Evolutionary conservation across 2,113 vertebrate species (phyloP).

Genomic region (Eonycteris spelaea): DNA sequence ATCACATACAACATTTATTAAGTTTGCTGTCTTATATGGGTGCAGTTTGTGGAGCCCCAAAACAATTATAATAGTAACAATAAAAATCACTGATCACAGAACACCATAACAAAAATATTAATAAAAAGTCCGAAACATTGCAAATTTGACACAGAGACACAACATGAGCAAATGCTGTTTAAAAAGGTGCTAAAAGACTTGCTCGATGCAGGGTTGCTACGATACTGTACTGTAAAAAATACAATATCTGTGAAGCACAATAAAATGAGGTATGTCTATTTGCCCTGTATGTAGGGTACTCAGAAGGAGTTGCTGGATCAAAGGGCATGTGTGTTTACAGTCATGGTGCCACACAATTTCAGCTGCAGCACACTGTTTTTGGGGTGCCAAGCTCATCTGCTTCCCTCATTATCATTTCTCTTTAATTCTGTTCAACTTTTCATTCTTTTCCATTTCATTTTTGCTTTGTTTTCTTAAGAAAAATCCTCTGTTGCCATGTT

Average conservation of each 20-base stretch:
- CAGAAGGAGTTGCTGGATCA: not conserved
- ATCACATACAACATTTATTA: not conserved
- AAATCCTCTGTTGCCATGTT: not conserved
- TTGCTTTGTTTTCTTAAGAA: not conserved
- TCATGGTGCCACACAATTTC: no score
- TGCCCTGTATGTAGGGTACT: not conserved
- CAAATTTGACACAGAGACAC: not conserved
- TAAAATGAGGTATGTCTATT: not conserved
- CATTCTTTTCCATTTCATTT: not conserved
- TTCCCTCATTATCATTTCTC: not conserved
- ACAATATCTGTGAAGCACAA: no score
- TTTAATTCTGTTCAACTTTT: not conserved
- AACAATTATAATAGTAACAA: not conserved
- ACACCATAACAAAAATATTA: not conserved
- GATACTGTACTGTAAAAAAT: no score
- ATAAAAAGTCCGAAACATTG: not conserved
- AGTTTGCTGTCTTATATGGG: not conserved
- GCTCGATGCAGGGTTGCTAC: not conserved
- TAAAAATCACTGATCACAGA: not conserved
- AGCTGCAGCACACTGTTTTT: accelerated
- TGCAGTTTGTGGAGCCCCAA: not conserved
- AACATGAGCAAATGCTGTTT: not conserved
- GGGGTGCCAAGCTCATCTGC: not conserved
- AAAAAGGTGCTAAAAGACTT: not conserved
- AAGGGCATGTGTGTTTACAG: not conserved